These are phyloP conservation scores for Bathynomus jamesi DNA, from an alignment of 1,140 invertebrate species.

Conservation along the genomic window DNA sequence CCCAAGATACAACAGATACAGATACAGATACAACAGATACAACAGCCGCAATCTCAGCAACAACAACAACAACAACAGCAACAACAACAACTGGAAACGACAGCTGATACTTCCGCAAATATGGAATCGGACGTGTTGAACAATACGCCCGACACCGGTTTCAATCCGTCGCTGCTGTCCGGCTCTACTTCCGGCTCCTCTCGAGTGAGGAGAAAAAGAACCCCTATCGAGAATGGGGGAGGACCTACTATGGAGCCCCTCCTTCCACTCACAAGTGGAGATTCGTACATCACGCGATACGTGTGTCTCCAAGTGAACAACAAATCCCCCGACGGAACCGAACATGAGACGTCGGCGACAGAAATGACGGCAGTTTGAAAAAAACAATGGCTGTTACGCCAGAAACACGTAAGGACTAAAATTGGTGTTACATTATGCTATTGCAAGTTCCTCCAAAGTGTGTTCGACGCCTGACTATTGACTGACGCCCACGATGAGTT, in stretches of 20 bases:
- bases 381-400: neutral
- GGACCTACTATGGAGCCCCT: constrained; percentile 27
- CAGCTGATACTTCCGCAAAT: no score
- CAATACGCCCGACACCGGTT: no score
- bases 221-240: constrained; percentile 27
- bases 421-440: neutral
- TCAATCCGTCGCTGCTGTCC: no score
- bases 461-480: no score
- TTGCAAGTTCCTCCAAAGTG: neutral
- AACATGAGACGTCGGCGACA: neutral
- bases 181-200: no score
- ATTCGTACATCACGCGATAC: constrained; percentile 25
- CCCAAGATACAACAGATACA: no score
- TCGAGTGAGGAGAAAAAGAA: constrained; percentile 22
- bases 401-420: neutral
- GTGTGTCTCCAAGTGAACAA: neutral
- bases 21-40: no score
- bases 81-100: no score
- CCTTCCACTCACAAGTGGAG: constrained; percentile 21
- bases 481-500: no score
- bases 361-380: neutral
- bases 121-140: no score
- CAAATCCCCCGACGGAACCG: neutral
- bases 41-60: constrained; percentile 4
- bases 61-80: neutral